phyloP scores from a whole-genome alignment of 2,888 invertebrate genomes.

The Agriopis marginaria region DNA sequence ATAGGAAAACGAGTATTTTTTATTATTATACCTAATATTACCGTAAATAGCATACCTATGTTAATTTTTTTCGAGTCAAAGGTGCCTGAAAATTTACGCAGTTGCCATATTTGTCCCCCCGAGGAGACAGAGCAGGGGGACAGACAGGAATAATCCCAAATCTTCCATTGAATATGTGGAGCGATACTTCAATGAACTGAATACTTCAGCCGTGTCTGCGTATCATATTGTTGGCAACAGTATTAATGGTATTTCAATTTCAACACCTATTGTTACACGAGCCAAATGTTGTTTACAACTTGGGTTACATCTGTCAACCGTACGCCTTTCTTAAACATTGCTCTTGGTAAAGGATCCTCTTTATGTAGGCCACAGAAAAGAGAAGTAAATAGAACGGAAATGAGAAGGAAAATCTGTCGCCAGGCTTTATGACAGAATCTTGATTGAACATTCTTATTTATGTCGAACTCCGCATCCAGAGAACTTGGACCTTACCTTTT shows the following conservation, averaged over 20 bases:
- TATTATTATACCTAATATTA: too few relatives aligned
- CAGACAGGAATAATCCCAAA: background rate
- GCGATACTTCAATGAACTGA: slow-evolving; percentile 12
- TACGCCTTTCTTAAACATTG: slow-evolving; percentile 6
- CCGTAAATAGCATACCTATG: too few relatives aligned
- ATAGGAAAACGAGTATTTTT: too few relatives aligned
- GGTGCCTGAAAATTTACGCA: too few relatives aligned
- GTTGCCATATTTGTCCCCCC: too few relatives aligned
- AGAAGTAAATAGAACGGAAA: too few relatives aligned
- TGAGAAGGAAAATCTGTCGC: background rate
- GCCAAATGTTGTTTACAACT: slow-evolving; percentile 29
- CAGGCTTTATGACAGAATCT: too few relatives aligned
- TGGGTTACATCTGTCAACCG: slow-evolving; percentile 33
- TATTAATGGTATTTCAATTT: slow-evolving; percentile 24
- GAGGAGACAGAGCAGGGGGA: too few relatives aligned
- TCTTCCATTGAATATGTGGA: background rate
- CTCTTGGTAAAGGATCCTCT: slow-evolving; percentile 6
- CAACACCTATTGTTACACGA: slow-evolving; percentile 30
- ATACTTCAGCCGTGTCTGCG: slow-evolving; percentile 16
- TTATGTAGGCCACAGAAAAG: background rate
- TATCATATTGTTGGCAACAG: slow-evolving; percentile 28
- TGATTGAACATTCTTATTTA: too few relatives aligned
- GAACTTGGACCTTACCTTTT: too few relatives aligned
- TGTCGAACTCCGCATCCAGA: too few relatives aligned
- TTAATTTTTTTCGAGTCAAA: too few relatives aligned